Base-by-base conservation (phyloP, 2,888 invertebrate species). In the Tinea pellionella region DNA sequence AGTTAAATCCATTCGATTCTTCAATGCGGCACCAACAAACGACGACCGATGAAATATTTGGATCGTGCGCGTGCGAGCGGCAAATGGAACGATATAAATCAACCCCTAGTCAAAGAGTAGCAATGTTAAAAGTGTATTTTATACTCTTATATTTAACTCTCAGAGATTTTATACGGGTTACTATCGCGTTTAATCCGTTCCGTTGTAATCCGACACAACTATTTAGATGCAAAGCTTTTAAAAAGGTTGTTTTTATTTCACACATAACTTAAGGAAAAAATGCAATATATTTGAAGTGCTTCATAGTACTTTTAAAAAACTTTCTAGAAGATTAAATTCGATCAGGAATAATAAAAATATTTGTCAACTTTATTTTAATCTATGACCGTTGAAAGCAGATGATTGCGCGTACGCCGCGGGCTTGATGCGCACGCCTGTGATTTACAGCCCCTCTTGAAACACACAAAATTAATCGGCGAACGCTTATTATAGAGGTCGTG, bases 51-150 rank as follows among this genome's bases (percentile, higher is more conserved):
- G 75, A 75, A 74, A 71, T 75, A 77, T 78, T 71, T 69, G 72
- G 68, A 65, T 67, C 68, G 68, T 71, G 75, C 73, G 72, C 75
- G 70, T 71, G 75, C 74, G 68, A 67, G 64, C 70, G 67, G 69
- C 71, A 73, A 75, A 78, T 76, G 70, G 69, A 68, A 61, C 62
- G 63, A 66, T 67, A 77, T 78, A 78, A 78, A 78, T 79, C 77
- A 75, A 65, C 68, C 64, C 61, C 59, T 19, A 12, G 63, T 3
- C 74, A 78, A 68, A 74, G 77, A 77, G 42, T 69, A 67, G 47
- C 56, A 61, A 60, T 57, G 9, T 55, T 3, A 4, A 11, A 18
- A 16, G 6, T 2, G 8, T 16, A 6, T 13, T 47, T 47, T 4
- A n/a, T 47, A 9, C 24, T 24, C 12, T 55, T 16, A 18, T n/a